Base-by-base conservation (phyloP, 2,888 invertebrate species). In the Cheilosia urbana region DNA sequence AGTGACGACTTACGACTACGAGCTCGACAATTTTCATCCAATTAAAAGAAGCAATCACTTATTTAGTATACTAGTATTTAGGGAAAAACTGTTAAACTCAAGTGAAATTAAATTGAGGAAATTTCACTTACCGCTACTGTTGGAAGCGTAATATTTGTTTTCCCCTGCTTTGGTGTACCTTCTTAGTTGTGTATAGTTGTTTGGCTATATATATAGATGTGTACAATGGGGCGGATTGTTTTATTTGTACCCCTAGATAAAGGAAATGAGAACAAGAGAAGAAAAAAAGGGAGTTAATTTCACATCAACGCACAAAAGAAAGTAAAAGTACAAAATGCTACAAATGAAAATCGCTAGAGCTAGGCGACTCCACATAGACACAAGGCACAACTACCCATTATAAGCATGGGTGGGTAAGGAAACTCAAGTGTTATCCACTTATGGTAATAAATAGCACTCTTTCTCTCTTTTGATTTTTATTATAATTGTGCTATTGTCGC, bases 391-490 rank as follows among this genome's bases (percentile, higher is more conserved):
- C 45, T 30, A 30, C 45, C 27, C 45, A 62, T 62, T 62, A 47
- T 62, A 30, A 37, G 21, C 11, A 15, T n/a, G 21, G 17, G 13
- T n/a, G 21, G 15, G 17, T 47, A 57, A 57, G 34, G 34, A 55
- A 42, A 45, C 58, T 58, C 58, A 49, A 71, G 71, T 71, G 58
- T 58, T 71, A 58, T 71, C 58, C 71, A 71, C 71, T 71, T 49
- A 71, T 71, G 58, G 49, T 27, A 71, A 71, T 58, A 71, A 58
- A 71, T 58, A 58, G n/a, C 47, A 49, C 37, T 49, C 47, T 15
- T 71, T 37, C 34, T 34, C 58, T n/a, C 49, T n/a, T 15, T 21
- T 11, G 27, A 24, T 66, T 37, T 51, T 13, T 19, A 55, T 30
- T 17, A n/a, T n/a, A n/a, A n/a, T n/a, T n/a, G n/a, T n/a, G n/a